These are phyloP conservation scores for Scortum barcoo DNA, from an alignment of 2,113 vertebrate species.

Conservation along the genomic window DNA sequence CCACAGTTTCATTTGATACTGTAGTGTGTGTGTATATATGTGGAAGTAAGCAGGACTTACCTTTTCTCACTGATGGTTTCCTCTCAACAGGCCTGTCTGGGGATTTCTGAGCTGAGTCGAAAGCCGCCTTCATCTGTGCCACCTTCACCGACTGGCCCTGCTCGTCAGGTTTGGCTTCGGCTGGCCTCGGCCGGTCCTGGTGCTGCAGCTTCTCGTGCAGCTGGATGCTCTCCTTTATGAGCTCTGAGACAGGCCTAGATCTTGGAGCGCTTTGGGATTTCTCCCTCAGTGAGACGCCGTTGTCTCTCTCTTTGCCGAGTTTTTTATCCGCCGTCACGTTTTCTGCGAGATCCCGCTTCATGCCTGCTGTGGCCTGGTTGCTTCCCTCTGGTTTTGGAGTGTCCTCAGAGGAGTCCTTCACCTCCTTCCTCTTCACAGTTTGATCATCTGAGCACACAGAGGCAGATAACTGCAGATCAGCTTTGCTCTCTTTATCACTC, in stretches of 20 bases:
- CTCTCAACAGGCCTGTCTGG: slow-evolving; percentile 77
- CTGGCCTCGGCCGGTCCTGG: slow-evolving; percentile 74
- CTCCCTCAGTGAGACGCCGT: slow-evolving; percentile 38
- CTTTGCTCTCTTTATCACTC: slow-evolving; percentile 16
- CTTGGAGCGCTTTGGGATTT: slow-evolving; percentile 56
- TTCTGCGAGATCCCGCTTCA: slow-evolving; percentile 41
- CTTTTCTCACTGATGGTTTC: slow-evolving; percentile 83
- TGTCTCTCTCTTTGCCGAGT: slow-evolving; percentile 42
- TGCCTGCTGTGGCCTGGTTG: slow-evolving; percentile 29
- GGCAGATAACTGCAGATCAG: not conserved
- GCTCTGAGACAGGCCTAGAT: slow-evolving; percentile 81
- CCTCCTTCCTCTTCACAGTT: slow-evolving; percentile 9
- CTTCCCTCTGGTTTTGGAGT: slow-evolving; percentile 41
- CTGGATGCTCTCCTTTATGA: slow-evolving; percentile 83
- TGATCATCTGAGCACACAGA: slow-evolving; percentile 22
- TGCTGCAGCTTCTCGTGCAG: slow-evolving; percentile 82
- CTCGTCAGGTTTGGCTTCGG: slow-evolving; percentile 77
- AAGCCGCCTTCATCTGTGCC: slow-evolving; percentile 85
- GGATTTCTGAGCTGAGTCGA: slow-evolving; percentile 81
- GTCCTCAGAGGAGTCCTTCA: slow-evolving; percentile 28
- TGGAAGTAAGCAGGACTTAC: slow-evolving; percentile 66
- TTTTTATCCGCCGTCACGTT: slow-evolving; percentile 29
- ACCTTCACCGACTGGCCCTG: slow-evolving; percentile 80
- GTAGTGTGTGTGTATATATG: not conserved
- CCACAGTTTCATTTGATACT: not conserved